phyloP scores from a whole-genome alignment of 30 jellyfish, hydroid and myxozoan species.

The Chironex yamaguchii region DNA sequence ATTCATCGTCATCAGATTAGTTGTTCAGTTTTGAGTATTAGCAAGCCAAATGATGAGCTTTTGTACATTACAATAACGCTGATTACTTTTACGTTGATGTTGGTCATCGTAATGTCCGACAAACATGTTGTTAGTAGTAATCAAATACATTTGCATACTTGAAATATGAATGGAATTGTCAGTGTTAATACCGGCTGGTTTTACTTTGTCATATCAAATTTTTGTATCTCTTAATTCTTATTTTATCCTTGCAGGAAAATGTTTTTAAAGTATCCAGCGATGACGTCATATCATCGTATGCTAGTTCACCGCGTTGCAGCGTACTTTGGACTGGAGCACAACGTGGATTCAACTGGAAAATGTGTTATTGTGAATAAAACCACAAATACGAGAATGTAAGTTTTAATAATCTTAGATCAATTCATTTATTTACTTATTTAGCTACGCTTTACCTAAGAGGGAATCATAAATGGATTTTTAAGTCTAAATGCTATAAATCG shows the following conservation, averaged over 20 bases:
- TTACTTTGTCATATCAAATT: too few species aligned
- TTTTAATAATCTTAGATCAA: too few species aligned
- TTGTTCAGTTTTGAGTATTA: too few species aligned
- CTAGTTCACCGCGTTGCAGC: slow-evolving; percentile 99
- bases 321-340: slow-evolving; percentile 93
- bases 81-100: not conserved
- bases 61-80: not conserved
- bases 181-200: too few species aligned
- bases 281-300: slow-evolving; percentile 98
- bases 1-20: too few species aligned
- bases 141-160: not conserved
- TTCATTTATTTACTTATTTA: too few species aligned
- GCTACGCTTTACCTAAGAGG: too few species aligned
- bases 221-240: too few species aligned
- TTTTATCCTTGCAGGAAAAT: slow-evolving; percentile 45
- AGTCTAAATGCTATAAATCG: too few species aligned
- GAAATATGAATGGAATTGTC: too few species aligned
- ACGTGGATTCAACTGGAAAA: slow-evolving; percentile 91
- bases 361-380: slow-evolving; percentile 92
- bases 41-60: too few species aligned
- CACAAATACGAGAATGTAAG: slow-evolving; percentile 83
- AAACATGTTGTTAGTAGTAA: not conserved
- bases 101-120: not conserved
- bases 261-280: slow-evolving; percentile 72
- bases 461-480: too few species aligned